Conservation (phyloP, 2,888 invertebrate species). For the Drosophila tanythrix region DNA sequence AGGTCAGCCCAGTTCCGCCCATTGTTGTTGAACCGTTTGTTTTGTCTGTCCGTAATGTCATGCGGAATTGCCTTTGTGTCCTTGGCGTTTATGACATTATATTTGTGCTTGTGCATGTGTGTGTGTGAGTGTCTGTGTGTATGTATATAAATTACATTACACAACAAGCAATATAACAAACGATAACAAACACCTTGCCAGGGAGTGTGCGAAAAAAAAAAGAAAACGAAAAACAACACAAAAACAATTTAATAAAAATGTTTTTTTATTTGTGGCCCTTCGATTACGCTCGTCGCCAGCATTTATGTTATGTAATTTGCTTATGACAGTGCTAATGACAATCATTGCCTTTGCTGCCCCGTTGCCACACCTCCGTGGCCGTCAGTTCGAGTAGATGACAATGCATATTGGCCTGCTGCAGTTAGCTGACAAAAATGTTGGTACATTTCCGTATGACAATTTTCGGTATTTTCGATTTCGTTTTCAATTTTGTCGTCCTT, state of each 20-base stretch:
- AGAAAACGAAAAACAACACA: constrained; percentile 29
- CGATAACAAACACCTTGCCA: constrained; percentile 78
- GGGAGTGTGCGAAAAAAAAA: constrained; percentile 19
- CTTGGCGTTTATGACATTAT: constrained; percentile 77
- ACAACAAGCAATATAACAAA: constrained; percentile 80
- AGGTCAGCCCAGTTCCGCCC: constrained; percentile 5
- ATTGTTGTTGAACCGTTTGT: constrained; percentile 65
- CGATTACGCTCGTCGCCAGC: constrained; percentile 41
- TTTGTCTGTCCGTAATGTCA: constrained; percentile 76
- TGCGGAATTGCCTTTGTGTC: constrained; percentile 77
- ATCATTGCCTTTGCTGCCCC: constrained; percentile 16
- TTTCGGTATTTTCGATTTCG: constrained; percentile 36
- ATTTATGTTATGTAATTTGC: constrained; percentile 61
- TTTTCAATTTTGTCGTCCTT: constrained; percentile 20
- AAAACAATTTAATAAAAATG: constrained; percentile 71
- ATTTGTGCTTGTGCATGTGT: constrained; percentile 52
- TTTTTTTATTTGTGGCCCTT: constrained; percentile 37
- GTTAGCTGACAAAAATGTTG: constrained; percentile 39
- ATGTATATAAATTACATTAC: constrained; percentile 75
- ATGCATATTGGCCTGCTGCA: constrained; percentile 38
- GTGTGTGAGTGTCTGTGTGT: constrained; percentile 23
- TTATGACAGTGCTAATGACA: constrained; percentile 64
- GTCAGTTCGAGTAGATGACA: constrained; percentile 39
- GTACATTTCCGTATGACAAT: constrained; percentile 40
- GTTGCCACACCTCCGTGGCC: background rate